Evolutionary conservation across 2,797 vertebrate genomes (phyloP).

Genomic region (Chanos chanos): DNA sequence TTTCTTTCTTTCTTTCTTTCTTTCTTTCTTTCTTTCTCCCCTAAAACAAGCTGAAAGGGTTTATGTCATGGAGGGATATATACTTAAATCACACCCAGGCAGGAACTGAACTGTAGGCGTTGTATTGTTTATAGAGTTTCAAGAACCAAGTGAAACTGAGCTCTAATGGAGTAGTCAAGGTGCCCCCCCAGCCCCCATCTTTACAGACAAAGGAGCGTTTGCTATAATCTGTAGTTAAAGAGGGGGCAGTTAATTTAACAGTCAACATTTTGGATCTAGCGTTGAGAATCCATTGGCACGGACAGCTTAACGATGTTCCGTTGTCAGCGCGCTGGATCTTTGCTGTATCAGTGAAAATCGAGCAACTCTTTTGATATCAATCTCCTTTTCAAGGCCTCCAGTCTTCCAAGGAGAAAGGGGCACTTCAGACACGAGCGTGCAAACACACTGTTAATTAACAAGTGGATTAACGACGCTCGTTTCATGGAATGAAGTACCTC

Average conservation of each 20-base stretch:
- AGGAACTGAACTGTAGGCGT: conserved; percentile 34
- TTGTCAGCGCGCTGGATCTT: conserved; percentile 18
- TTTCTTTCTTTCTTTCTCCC: conserved; percentile 30
- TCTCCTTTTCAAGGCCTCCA: conserved; percentile 65
- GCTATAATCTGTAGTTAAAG: conserved; percentile 4
- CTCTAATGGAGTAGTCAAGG: conserved; percentile 34
- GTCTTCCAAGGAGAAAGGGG: conserved; percentile 65
- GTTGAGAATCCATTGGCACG: neutral
- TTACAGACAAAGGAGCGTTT: neutral
- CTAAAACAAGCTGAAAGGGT: conserved; percentile 41
- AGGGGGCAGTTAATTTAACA: too few species aligned
- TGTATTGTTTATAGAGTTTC: conserved; percentile 12
- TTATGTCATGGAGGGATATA: conserved; percentile 37
- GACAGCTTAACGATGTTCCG: neutral
- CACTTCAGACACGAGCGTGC: conserved; percentile 70
- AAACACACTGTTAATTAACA: conserved; percentile 76
- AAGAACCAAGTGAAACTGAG: conserved; percentile 9
- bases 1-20: conserved; percentile 6
- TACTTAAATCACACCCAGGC: conserved; percentile 45
- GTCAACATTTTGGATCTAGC: conserved; percentile 2
- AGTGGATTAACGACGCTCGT: conserved; percentile 78
- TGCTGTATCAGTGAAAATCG: conserved; percentile 46
- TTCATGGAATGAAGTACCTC: conserved; percentile 76
- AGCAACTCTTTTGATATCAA: conserved; percentile 53
- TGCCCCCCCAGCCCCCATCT: conserved; percentile 38